Evolutionary conservation across 2,888 invertebrate genomes (phyloP).

Genomic region (Venustoraphidia nigricollis): DNA sequence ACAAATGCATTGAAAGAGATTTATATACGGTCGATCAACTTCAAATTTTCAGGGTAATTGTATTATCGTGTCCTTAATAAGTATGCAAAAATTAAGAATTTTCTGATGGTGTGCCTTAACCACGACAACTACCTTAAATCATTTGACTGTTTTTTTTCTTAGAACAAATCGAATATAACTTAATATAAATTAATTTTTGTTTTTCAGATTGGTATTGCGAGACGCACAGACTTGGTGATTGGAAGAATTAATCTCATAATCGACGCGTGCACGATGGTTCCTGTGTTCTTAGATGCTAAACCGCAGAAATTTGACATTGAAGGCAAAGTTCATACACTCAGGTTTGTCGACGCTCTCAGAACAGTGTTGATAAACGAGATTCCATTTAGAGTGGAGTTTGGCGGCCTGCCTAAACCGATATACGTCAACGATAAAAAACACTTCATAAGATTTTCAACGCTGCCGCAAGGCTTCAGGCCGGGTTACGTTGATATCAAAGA

Average conservation of each 20-base stretch:
- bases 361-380: conserved; percentile 67
- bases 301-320: conserved; percentile 64
- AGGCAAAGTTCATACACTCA: conserved; percentile 54
- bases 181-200: no score
- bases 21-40: no score
- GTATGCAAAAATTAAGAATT: no score
- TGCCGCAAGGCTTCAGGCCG: conserved; percentile 57
- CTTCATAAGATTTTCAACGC: conserved; percentile 63
- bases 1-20: no score
- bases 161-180: no score
- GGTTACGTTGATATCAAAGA: conserved; percentile 53
- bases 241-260: conserved; percentile 75
- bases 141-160: no score
- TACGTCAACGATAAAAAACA: conserved; percentile 58
- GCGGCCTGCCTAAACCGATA: conserved; percentile 68
- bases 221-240: conserved; percentile 66
- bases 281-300: conserved; percentile 71
- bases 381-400: conserved; percentile 65
- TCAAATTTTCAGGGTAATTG: no score
- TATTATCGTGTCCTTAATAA: no score
- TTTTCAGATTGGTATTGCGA: conserved; percentile 50
- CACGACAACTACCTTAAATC: no score
- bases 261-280: conserved; percentile 62
- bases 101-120: no score
- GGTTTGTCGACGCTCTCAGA: conserved; percentile 63